Evolutionary conservation across 2,113 vertebrate genomes (phyloP).

Genomic region (Brienomyrus brachyistius): DNA sequence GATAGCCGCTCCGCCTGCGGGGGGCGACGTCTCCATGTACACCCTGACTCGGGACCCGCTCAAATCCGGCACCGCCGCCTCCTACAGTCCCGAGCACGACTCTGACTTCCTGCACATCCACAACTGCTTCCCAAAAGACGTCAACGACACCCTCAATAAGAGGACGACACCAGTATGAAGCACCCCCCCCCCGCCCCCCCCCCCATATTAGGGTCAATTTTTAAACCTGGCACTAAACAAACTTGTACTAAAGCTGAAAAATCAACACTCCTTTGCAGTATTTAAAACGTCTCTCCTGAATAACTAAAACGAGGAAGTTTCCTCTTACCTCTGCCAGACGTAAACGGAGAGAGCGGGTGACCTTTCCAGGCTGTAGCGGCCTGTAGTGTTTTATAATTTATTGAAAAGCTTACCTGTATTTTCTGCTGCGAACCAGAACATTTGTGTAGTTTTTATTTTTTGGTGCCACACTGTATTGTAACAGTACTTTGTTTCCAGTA

Average conservation of each 20-base stretch:
- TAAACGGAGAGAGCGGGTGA: not conserved
- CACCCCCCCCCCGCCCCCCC: too few species aligned
- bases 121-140: slow-evolving; percentile 91
- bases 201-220: not conserved
- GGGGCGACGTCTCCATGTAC: slow-evolving; percentile 94
- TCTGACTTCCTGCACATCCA: slow-evolving; percentile 87
- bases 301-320: not conserved
- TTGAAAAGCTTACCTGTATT: not conserved
- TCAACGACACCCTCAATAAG: slow-evolving; percentile 85
- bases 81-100: slow-evolving; percentile 85
- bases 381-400: not conserved
- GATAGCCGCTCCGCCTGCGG: slow-evolving; percentile 69
- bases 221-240: not conserved
- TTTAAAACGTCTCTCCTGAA: not conserved
- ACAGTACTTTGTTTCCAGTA: not conserved
- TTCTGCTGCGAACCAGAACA: not conserved
- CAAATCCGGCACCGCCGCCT: slow-evolving; percentile 72
- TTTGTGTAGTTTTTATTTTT: not conserved
- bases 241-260: not conserved
- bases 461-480: slow-evolving; percentile 6
- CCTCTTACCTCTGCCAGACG: not conserved
- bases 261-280: not conserved
- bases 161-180: slow-evolving; percentile 92
- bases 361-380: not conserved
- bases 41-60: slow-evolving; percentile 81